Percentiles rank a stretch among this genome's conserved stretches.
Conservation (phyloP, 2,113 vertebrate species). For the Eretmochelys imbricata region DNA sequence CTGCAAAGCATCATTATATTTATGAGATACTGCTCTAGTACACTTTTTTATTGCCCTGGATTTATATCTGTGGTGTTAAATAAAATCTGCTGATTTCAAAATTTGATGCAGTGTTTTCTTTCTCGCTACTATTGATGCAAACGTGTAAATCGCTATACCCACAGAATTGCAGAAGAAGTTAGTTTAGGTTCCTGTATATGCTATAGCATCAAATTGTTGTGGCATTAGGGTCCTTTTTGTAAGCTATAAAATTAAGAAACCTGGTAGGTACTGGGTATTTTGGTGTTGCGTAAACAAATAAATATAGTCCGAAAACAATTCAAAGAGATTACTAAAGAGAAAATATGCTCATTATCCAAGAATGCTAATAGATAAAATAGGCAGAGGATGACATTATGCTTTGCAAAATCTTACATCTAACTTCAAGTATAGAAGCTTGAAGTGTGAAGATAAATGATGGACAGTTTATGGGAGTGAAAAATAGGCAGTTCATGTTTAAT, state of each 20-base stretch:
- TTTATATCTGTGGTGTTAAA: background rate
- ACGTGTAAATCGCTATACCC: background rate
- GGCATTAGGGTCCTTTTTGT: background rate
- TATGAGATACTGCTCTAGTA: slow-evolving; percentile 1
- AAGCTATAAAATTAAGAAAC: background rate
- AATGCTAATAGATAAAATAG: slow-evolving; percentile 16
- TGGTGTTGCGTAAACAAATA: background rate
- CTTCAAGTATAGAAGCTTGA: background rate
- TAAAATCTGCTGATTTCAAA: slow-evolving; percentile 2
- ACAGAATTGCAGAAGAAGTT: background rate
- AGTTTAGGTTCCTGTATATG: background rate
- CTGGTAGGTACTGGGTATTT: background rate
- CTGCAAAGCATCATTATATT: background rate
- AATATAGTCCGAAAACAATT: background rate
- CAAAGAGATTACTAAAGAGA: background rate
- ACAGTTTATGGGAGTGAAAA: background rate
- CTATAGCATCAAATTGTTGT: background rate
- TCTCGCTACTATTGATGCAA: background rate
- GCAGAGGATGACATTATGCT: background rate
- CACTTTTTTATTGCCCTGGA: background rate
- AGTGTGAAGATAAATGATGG: slow-evolving; percentile 16
- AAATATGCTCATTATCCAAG: slow-evolving; percentile 11
- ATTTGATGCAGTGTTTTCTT: background rate
- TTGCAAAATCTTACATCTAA: background rate
- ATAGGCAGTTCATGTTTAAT: background rate